Percentiles rank a stretch among this genome's conserved stretches.
These are phyloP conservation scores for Gadus macrocephalus DNA, from an alignment of 2,113 vertebrate species.

Conservation along the genomic window DNA sequence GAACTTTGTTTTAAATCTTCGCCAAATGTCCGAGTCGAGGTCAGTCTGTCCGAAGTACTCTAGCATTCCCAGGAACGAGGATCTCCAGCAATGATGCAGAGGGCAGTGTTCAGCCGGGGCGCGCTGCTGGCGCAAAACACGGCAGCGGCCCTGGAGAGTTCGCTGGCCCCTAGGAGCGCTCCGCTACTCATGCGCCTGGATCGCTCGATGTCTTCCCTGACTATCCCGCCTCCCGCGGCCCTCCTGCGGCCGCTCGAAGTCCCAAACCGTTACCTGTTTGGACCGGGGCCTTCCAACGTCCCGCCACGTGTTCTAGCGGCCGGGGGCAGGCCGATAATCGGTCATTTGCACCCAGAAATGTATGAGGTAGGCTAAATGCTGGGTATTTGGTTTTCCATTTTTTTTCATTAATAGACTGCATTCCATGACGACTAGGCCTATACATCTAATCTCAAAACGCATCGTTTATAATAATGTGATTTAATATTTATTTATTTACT, in stretches of 20 bases:
- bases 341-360: conserved; percentile 86
- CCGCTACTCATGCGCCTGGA: conserved; percentile 45
- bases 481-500: too few relatives aligned
- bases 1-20: conserved; percentile 67
- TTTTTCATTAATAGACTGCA: too few relatives aligned
- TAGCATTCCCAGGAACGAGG: conserved; percentile 22
- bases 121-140: conserved; percentile 59
- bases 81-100: conserved; percentile 58
- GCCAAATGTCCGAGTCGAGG: conserved; percentile 31
- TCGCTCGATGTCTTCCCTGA: conserved; percentile 73
- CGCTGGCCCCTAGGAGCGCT: conserved; percentile 30
- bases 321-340: conserved; percentile 73
- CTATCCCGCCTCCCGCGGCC: conserved; percentile 69
- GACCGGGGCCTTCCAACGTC: conserved; percentile 88
- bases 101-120: conserved; percentile 60
- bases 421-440: too few relatives aligned
- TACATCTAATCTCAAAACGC: too few relatives aligned
- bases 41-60: conserved; percentile 26
- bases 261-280: conserved; percentile 81
- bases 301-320: conserved; percentile 75
- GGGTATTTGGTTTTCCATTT: not conserved
- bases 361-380: conserved; percentile 82
- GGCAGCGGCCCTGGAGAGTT: conserved; percentile 49
- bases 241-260: conserved; percentile 77
- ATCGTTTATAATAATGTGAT: too few relatives aligned